phyloP scores from a whole-genome alignment of 2,888 invertebrate species.

The Tenthredo notha region DNA sequence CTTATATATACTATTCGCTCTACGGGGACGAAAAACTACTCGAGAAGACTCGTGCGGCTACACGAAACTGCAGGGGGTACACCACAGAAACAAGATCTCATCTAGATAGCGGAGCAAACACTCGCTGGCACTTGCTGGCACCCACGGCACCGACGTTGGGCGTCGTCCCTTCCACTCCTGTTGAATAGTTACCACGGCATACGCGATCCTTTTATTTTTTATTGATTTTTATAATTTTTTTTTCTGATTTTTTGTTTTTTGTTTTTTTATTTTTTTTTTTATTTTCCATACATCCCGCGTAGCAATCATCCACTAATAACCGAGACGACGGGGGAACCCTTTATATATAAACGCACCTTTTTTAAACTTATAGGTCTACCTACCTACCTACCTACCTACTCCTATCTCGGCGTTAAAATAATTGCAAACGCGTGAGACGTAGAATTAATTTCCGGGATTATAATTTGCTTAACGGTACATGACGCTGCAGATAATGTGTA shows the following conservation, averaged over 20 bases:
- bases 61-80: constrained; percentile 67
- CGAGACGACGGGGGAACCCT: constrained; percentile 43
- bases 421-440: constrained; percentile 48
- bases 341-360: constrained; percentile 37
- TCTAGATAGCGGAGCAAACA: constrained; percentile 73
- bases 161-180: constrained; percentile 39
- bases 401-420: constrained; percentile 46
- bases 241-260: background rate
- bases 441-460: constrained; percentile 39
- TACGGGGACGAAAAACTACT: constrained; percentile 34
- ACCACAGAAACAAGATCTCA: constrained; percentile 76
- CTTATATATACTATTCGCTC: constrained; percentile 1
- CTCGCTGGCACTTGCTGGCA: constrained; percentile 69
- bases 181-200: constrained; percentile 33
- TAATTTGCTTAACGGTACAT: constrained; percentile 45
- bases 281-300: constrained; percentile 23
- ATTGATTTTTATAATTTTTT: background rate
- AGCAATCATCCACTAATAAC: constrained; percentile 48
- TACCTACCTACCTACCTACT: background rate
- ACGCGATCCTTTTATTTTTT: constrained; percentile 39
- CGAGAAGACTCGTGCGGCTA: constrained; percentile 42
- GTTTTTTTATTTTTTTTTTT: background rate
- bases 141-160: constrained; percentile 56
- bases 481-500: constrained; percentile 13
- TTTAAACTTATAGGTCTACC: constrained; percentile 2